Conservation (phyloP, 2,113 vertebrate species). For the Origma solitaria region DNA sequence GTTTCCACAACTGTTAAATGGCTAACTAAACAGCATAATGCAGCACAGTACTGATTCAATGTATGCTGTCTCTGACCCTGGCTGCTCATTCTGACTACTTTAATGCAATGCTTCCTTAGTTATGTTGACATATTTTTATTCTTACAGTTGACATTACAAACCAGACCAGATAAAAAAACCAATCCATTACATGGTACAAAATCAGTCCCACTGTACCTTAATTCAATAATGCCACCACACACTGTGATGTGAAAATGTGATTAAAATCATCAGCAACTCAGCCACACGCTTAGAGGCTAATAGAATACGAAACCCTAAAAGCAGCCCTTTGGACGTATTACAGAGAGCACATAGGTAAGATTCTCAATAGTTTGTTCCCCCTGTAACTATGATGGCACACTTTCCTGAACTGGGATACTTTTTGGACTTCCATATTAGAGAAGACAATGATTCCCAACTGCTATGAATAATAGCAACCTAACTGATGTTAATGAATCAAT, state of each 20-base stretch:
- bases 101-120: not conserved
- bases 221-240: not conserved
- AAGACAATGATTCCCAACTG: not conserved
- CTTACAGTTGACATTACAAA: not conserved
- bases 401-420: not conserved
- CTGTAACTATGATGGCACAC: not conserved
- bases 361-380: not conserved
- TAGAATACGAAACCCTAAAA: not conserved
- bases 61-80: not conserved
- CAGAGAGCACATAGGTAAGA: not conserved
- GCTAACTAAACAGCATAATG: not conserved
- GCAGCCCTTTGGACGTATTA: not conserved
- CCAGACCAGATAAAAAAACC: not conserved
- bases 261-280: not conserved
- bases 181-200: not conserved
- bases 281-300: not conserved
- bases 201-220: not conserved
- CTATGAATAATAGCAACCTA: not conserved
- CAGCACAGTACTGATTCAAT: not conserved
- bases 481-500: not conserved
- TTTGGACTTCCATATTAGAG: not conserved
- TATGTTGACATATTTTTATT: not conserved
- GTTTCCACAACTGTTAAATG: not conserved
- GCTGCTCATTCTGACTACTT: not conserved
- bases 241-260: not conserved